Percentiles rank a stretch among this genome's conserved stretches.
Conservation (phyloP, 1,140 invertebrate genomes). For the Brachionus sp. region DNA sequence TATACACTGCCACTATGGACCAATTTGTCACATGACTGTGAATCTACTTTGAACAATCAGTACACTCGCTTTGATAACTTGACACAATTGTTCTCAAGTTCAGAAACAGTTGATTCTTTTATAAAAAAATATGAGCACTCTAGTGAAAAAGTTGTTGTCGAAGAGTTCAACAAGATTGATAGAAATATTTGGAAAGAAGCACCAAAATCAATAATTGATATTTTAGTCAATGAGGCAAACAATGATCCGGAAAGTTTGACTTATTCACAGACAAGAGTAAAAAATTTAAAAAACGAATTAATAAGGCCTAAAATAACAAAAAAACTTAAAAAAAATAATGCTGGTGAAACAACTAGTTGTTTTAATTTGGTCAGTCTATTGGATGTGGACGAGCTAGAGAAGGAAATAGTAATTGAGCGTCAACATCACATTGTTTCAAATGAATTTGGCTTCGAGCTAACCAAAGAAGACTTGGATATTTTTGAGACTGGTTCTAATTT, state of each 20-base stretch:
- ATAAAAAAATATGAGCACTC: neutral
- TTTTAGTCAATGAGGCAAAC: neutral
- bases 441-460: slow-evolving; percentile 23
- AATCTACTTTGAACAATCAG: neutral
- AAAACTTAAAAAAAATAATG: neutral
- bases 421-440: slow-evolving; percentile 6
- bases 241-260: neutral
- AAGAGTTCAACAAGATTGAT: neutral
- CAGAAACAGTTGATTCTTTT: slow-evolving; percentile 13
- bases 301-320: slow-evolving; percentile 17
- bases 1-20: neutral
- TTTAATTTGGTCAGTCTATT: slow-evolving; percentile 22
- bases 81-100: neutral
- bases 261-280: neutral
- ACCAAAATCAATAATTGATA: neutral
- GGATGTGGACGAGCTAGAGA: slow-evolving; percentile 5
- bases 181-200: neutral
- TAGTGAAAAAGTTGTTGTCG: neutral
- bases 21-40: neutral
- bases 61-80: neutral
- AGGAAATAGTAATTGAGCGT: slow-evolving; percentile 33
- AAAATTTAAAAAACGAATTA: neutral
- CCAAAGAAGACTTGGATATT: slow-evolving; percentile 29
- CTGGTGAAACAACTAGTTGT: neutral
- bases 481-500: neutral